Evolutionary conservation across 1,140 invertebrate species (phyloP), one percentile per base, ranked within the genome.

Genomic region (Cherax destructor): DNA sequence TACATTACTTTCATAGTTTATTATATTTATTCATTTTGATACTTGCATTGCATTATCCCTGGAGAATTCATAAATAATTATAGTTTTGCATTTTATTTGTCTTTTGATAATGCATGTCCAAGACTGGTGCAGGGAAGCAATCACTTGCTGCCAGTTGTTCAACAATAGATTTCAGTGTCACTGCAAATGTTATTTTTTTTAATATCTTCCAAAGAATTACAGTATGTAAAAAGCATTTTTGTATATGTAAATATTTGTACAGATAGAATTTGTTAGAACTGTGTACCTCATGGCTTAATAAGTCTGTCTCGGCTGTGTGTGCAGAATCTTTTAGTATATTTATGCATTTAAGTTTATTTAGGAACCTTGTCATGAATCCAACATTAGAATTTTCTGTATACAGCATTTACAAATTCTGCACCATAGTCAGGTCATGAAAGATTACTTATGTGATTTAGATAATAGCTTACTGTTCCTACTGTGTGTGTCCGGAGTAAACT

Each of bases 391-490:
- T 13, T 72, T 84, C 50, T 47, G 65, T 84, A 72, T 47, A 84
- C 79, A 56, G n/a, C 61, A 56, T 24, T 13, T 80, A 80, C 41
- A 47, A 80, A 83, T 50, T 77, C 88, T 90, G 88, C 88, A 83
- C 88, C 50, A 59, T 50, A 90, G 88, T 81, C 88, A 83, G 88
- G 88, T 84, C 81, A 90, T 83, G 88, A 72, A 88, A 88, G 88
- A 90, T 72, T 72, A 90, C 80, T 83, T 84, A 74, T 87, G 88
- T 90, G 88, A 90, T 90, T 69, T 90, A 90, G 88, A 84, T 74
- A n/a, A 83, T 90, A 90, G 88, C 88, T 90, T 83, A 90, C 80
- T 90, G 88, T 90, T 90, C 88, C 88, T 90, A 90, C 88, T 81
- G 74, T 87, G 86, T 90, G 88, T 90, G 79, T 90, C 79, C 24